These are phyloP conservation scores for Solenodon paradoxus DNA, from an alignment of 2,113 vertebrate species.

Conservation along the genomic window DNA sequence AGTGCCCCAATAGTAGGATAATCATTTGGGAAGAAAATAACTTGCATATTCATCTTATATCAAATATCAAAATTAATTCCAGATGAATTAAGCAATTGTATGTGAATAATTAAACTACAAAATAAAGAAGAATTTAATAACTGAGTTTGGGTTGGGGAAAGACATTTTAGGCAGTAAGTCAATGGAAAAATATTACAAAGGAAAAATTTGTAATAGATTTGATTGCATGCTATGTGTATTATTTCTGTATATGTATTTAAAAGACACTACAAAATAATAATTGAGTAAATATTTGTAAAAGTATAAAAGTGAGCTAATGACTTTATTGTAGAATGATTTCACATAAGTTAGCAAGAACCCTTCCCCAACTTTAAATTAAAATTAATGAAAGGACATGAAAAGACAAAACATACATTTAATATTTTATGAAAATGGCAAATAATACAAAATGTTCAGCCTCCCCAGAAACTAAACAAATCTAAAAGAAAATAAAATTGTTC, in stretches of 20 bases:
- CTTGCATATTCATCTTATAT: background rate
- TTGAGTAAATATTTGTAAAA: background rate
- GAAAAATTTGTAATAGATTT: background rate
- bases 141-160: background rate
- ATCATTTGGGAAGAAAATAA: background rate
- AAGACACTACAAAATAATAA: background rate
- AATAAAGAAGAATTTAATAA: background rate
- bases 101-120: background rate
- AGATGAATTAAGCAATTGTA: background rate
- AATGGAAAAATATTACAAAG: background rate
- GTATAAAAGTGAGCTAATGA: background rate
- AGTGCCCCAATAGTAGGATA: background rate
- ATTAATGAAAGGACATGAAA: background rate
- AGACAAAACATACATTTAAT: background rate
- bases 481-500: background rate
- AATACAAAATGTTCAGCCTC: background rate
- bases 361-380: background rate
- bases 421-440: background rate
- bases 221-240: background rate
- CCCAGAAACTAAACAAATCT: background rate
- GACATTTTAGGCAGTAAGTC: background rate
- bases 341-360: background rate
- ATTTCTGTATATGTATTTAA: background rate
- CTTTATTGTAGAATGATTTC: background rate
- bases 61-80: background rate